These are phyloP conservation scores for Chloromyia formosa DNA, from an alignment of 2,888 invertebrate genomes.

Conservation along the genomic window DNA sequence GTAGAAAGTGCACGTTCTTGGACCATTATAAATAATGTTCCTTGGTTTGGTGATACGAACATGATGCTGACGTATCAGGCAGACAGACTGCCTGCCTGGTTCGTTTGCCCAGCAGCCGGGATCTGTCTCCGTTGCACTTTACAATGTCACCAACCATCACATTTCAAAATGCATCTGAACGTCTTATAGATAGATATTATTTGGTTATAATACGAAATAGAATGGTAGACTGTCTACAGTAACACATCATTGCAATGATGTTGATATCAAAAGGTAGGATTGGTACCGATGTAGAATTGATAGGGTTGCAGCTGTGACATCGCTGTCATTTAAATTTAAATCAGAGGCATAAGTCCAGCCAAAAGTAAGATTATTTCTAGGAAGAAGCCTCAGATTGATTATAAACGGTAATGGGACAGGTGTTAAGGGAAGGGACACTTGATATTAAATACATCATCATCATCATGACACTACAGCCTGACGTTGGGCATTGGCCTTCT, in stretches of 20 bases:
- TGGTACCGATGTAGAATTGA: too few relatives aligned
- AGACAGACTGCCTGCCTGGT: not conserved
- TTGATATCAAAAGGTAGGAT: not conserved
- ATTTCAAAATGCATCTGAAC: slow-evolving; percentile 37
- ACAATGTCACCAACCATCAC: slow-evolving; percentile 35
- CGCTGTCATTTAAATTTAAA: too few relatives aligned
- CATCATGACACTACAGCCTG: too few relatives aligned
- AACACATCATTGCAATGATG: slow-evolving; percentile 29
- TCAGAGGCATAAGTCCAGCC: too few relatives aligned
- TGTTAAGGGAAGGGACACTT: too few relatives aligned
- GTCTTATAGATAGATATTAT: slow-evolving; percentile 16
- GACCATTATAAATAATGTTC: slow-evolving; percentile 14
- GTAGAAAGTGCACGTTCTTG: slow-evolving; percentile 23
- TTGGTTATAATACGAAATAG: slow-evolving; percentile 15
- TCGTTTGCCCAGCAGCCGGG: not conserved
- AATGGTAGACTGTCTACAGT: slow-evolving; percentile 13
- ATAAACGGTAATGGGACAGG: too few relatives aligned
- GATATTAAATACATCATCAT: too few relatives aligned
- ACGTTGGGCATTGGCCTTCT: too few relatives aligned
- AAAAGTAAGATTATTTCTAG: too few relatives aligned
- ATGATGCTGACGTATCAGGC: not conserved
- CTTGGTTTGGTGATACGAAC: not conserved
- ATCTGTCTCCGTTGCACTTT: slow-evolving; percentile 25
- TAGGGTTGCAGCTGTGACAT: too few relatives aligned
- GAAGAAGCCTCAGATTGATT: too few relatives aligned